Evolutionary conservation across 2,113 vertebrate species (phyloP).

Genomic region (Apus apus): DNA sequence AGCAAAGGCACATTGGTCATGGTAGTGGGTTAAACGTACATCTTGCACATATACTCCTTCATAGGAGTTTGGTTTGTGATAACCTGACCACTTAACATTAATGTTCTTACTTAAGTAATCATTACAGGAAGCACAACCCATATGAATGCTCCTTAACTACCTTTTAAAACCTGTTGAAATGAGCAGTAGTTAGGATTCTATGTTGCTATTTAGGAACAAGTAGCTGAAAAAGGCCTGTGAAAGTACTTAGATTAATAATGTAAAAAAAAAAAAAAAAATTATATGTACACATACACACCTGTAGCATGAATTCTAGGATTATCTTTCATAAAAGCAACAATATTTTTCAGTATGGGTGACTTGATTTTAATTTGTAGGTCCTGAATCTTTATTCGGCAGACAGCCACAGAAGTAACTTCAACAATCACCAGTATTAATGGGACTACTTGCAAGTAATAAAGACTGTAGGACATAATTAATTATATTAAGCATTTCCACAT

Average conservation of each 20-base stretch:
- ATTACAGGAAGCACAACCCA: background rate
- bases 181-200: background rate
- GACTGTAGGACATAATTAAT: background rate
- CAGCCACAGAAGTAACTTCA: background rate
- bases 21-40: background rate
- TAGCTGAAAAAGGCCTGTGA: background rate
- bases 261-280: background rate
- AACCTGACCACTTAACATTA: background rate
- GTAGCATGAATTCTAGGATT: background rate
- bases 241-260: slow-evolving; percentile 1
- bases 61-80: background rate
- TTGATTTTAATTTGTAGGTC: background rate
- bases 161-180: background rate
- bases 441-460: background rate
- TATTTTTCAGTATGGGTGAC: background rate
- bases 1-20: background rate
- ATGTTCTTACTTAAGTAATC: background rate
- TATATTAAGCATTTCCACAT: background rate
- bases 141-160: background rate
- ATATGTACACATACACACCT: background rate
- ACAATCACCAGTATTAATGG: background rate
- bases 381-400: background rate
- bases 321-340: background rate
- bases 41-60: background rate
- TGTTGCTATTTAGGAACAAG: background rate